phyloP scores from a whole-genome alignment of 1,140 invertebrate genomes.

The Zelostemma sp. region DNA sequence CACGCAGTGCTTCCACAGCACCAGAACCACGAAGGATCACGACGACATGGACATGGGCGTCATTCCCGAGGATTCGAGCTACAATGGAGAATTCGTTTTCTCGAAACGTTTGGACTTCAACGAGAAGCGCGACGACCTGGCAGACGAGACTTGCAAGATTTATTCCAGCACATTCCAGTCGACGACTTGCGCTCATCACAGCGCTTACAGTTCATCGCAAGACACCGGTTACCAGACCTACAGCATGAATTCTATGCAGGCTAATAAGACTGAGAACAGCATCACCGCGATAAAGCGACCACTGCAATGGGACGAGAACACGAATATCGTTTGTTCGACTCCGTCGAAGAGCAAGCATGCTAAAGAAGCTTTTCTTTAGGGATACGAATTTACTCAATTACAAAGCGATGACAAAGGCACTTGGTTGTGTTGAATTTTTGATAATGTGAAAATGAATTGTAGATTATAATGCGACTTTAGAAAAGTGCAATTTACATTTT shows the following conservation, averaged over 20 bases:
- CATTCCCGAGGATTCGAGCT: slow-evolving; percentile 7
- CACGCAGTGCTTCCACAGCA: background rate
- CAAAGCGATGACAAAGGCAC: background rate
- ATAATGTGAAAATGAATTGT: background rate
- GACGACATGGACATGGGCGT: slow-evolving; percentile 1
- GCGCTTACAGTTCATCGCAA: slow-evolving; percentile 52
- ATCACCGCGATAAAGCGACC: slow-evolving; percentile 45
- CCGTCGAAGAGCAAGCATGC: slow-evolving; percentile 55
- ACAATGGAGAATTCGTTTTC: slow-evolving; percentile 16
- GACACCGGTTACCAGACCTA: slow-evolving; percentile 67
- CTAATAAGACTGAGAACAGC: slow-evolving; percentile 45
- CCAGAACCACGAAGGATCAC: slow-evolving; percentile 1
- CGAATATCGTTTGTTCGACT: slow-evolving; percentile 62
- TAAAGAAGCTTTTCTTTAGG: slow-evolving; percentile 5
- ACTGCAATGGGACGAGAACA: slow-evolving; percentile 45
- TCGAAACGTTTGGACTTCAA: slow-evolving; percentile 10
- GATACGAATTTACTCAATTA: slow-evolving; percentile 7
- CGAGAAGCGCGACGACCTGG: slow-evolving; percentile 24
- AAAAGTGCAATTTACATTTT: background rate
- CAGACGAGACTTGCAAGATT: slow-evolving; percentile 41
- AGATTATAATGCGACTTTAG: background rate
- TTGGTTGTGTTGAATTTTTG: background rate
- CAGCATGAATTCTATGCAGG: slow-evolving; percentile 55
- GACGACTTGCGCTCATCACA: slow-evolving; percentile 48
- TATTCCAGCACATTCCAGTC: slow-evolving; percentile 46